phyloP scores from a whole-genome alignment of 1,140 invertebrate species.

The Caenorhabditis tropicalis region DNA sequence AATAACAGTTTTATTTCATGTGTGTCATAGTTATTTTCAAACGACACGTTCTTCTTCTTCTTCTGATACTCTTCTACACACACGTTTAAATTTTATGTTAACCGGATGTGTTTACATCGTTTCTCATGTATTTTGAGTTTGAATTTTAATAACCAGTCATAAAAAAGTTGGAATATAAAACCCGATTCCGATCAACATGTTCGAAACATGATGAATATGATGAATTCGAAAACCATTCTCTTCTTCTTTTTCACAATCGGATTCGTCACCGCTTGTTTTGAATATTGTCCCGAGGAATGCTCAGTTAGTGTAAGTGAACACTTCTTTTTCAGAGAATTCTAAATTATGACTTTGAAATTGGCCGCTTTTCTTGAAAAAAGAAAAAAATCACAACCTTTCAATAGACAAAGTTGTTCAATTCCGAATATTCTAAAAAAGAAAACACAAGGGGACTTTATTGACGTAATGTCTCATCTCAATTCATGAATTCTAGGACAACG shows the following conservation, averaged over 20 bases:
- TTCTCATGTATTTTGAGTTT: constrained; percentile 4
- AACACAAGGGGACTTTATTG: too few relatives aligned
- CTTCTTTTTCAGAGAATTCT: background rate
- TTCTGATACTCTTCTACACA: too few relatives aligned
- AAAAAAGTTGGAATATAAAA: constrained; percentile 1
- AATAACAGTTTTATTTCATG: background rate
- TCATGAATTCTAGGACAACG: too few relatives aligned
- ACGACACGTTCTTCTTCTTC: too few relatives aligned
- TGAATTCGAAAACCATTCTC: background rate
- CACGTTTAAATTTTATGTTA: background rate
- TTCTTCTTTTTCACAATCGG: background rate
- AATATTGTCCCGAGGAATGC: background rate
- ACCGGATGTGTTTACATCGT: constrained; percentile 17
- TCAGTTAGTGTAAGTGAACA: background rate
- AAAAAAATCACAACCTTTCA: too few relatives aligned
- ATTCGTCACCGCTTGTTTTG: background rate
- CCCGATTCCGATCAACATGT: background rate
- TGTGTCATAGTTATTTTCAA: background rate
- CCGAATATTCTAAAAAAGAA: too few relatives aligned
- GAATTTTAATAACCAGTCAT: constrained; percentile 24
- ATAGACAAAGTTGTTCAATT: too few relatives aligned
- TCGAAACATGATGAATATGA: background rate
- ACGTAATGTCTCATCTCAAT: too few relatives aligned
- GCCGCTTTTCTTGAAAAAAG: too few relatives aligned
- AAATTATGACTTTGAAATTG: background rate